Evolutionary conservation across 2,113 vertebrate genomes (phyloP), one percentile per base, ranked within the genome.

Genomic region (Chaenocephalus aceratus): DNA sequence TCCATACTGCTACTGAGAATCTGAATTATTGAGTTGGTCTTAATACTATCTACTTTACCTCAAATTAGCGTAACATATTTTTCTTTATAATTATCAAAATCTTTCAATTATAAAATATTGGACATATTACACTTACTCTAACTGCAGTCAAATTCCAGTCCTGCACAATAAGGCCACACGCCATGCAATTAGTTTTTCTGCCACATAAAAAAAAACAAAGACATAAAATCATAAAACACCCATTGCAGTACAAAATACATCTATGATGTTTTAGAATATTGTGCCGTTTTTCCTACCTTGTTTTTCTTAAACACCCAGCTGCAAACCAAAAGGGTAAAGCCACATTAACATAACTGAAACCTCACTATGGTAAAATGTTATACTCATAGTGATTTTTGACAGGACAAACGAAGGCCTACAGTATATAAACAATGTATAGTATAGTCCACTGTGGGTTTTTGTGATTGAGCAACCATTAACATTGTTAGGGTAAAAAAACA

Each of bases 1-100:
- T 59, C 10, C 44, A 10, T 41, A 21, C 10, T 54, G 12, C 4
- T 26, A 10, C 2, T 4, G 14, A 73, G 15, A 84, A 59, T 26
- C 5, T 34, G n/a, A 83, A 65, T 58, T 64, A 2, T 13, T 36
- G 5, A 56, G n/a, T 72, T 78, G 4, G 54, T 21, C 7, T 60
- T 9, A 51, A 64, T 67, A 59, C 15, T 26, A 21, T 44, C 2
- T 5, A 52, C 2, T 57, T 5, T 3, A 26, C 15, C 21, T 13
- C 34, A 41, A 16, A 66, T 71, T 44, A 59, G 62, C 3, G n/a
- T 13, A 18, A 0, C 2, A 15, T 1, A 41, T 41, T 6, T 6
- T 15, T n/a, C 2, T 21, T 61, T n/a, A 36, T 30, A 0, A 61
- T 41, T 41, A 41, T 7, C 36, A 8, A 62, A 5, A 60, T 21